phyloP scores from a whole-genome alignment of 1,140 invertebrate species.

The Caerostris extrusa region DNA sequence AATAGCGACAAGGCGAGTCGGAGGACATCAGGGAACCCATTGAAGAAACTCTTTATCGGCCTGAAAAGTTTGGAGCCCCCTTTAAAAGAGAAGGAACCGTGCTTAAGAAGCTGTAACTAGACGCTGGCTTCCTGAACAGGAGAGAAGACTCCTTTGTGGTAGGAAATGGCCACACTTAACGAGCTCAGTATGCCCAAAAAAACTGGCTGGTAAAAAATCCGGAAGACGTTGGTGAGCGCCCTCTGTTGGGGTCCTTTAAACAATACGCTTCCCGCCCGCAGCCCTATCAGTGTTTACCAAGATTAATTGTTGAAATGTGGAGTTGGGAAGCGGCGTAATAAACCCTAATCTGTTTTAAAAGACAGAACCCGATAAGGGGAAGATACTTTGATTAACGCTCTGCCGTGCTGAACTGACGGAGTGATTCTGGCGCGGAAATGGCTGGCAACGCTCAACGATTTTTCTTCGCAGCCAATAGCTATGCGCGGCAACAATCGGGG shows the following conservation, averaged over 20 bases:
- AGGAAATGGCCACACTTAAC: slow-evolving; percentile 53
- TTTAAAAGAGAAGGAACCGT: slow-evolving; percentile 7
- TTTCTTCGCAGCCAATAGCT: slow-evolving; percentile 74
- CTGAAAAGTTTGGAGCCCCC: slow-evolving; percentile 32
- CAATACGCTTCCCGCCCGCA: slow-evolving; percentile 51
- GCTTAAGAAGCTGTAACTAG: slow-evolving; percentile 57
- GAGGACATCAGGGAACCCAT: slow-evolving; percentile 31
- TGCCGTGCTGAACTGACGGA: slow-evolving; percentile 52
- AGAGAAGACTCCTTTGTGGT: slow-evolving; percentile 30
- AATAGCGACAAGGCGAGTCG: slow-evolving; percentile 3
- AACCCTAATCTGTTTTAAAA: slow-evolving; percentile 76
- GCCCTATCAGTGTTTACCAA: slow-evolving; percentile 74
- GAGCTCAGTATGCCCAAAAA: slow-evolving; percentile 42
- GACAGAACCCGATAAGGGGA: slow-evolving; percentile 71
- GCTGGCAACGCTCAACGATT: slow-evolving; percentile 66
- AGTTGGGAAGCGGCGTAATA: slow-evolving; percentile 61
- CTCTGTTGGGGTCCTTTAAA: slow-evolving; percentile 49
- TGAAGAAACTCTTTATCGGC: slow-evolving; percentile 42
- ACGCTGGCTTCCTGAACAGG: slow-evolving; percentile 14
- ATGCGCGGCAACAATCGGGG: slow-evolving; percentile 41
- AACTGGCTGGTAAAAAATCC: slow-evolving; percentile 24
- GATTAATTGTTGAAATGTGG: slow-evolving; percentile 75
- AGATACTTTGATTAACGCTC: slow-evolving; percentile 77
- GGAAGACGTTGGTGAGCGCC: not conserved
- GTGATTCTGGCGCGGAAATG: slow-evolving; percentile 73